Conservation (phyloP, 2,797 vertebrate genomes). For the Tokudaia tokunoshimensis region DNA sequence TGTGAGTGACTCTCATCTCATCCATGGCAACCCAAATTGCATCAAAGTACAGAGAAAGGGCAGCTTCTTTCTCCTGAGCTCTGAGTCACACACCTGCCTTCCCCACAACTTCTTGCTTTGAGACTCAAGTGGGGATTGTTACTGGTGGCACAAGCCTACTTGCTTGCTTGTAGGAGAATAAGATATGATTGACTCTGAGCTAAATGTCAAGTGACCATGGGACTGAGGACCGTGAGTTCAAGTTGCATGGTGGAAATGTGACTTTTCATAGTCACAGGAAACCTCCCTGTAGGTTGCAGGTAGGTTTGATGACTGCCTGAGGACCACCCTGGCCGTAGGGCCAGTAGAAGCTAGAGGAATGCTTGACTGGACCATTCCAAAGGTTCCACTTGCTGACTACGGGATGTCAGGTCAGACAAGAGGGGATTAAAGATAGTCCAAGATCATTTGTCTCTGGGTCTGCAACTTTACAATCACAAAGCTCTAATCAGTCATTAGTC, state of each 20-base stretch:
- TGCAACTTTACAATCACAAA: background rate
- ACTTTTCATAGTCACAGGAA: background rate
- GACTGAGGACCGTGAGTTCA: background rate
- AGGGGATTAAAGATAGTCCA: background rate
- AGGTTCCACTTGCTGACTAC: no score
- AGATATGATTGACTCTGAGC: background rate
- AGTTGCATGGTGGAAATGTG: background rate
- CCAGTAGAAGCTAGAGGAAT: background rate
- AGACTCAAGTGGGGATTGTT: background rate
- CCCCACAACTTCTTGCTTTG: no score
- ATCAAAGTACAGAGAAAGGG: background rate
- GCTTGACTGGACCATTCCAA: background rate
- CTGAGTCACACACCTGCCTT: no score
- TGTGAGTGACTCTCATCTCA: background rate
- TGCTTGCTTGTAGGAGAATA: background rate
- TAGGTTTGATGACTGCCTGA: background rate
- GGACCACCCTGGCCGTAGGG: background rate
- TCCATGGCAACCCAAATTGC: background rate
- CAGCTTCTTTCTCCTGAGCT: background rate
- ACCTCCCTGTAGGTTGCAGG: background rate
- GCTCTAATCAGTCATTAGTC: background rate
- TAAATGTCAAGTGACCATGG: background rate
- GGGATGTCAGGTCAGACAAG: background rate
- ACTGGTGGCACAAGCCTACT: background rate
- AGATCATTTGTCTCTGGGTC: no score